Base-by-base conservation (phyloP, 2,888 invertebrate species). In the Dasypogon diadema region DNA sequence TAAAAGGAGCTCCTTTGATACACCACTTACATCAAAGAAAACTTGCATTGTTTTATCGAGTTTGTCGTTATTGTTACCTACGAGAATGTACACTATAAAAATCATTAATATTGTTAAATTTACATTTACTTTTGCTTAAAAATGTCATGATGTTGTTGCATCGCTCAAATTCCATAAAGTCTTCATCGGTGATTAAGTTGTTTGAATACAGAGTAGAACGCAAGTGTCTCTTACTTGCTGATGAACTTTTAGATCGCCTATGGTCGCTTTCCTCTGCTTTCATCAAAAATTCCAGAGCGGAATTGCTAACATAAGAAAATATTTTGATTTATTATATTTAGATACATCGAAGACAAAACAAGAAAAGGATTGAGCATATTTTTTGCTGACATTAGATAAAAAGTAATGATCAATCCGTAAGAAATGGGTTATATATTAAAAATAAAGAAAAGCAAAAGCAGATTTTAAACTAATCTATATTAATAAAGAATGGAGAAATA, bases 141-240 rank as follows among this genome's bases (percentile, higher is more conserved):
- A 97, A 97, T 81, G 96, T 96, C 90, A 97, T 93, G 82, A 98
- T 96, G 81, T 95, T 92, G 87, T 98, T 97, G 84, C 96, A 95
- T 82, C 93, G 92, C 82, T 94, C 93, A 80, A 97, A 93, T 77
- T 94, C 93, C 80, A 90, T 90, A 80, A 93, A 91, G 86, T 95
- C 95, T 80, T 91, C 91, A 14, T 91, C 91, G 81, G 92, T 93
- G 75, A 95, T 89, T 79, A 92, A 79, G 68, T 82, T 83, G 16
- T 34, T 91, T 84, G 88, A 88, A 83, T 87, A 88, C 79, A 89
- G 86, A 16, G 87, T 88, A 14, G 88, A 87, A 54, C 88, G 85
- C 51, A 89, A 87, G 79, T 86, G 87, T 78, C 88, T 87, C 74
- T 88, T 87, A 82, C 87, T 87, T 80, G 87, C 87, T 18, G 75